Percentiles rank a stretch among this genome's conserved stretches.
Evolutionary conservation across 2,113 vertebrate genomes (phyloP).

Genomic region (Microcebus murinus): DNA sequence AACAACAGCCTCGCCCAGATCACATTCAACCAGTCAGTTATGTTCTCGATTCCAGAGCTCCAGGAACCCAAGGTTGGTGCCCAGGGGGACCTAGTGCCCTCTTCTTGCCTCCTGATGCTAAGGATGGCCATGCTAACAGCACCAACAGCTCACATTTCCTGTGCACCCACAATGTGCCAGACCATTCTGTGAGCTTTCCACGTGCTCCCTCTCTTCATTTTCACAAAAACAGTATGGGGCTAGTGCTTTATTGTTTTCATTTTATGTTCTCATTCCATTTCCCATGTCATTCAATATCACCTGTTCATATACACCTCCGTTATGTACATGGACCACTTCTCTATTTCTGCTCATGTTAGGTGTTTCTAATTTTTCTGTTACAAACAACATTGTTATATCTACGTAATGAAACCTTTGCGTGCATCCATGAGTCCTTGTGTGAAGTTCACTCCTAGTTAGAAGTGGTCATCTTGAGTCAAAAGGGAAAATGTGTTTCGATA

Average conservation of each 20-base stretch:
- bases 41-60: conserved; percentile 75
- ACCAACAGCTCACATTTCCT: not conserved
- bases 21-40: conserved; percentile 83
- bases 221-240: not conserved
- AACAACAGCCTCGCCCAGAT: conserved; percentile 88
- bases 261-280: not conserved
- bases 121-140: not conserved
- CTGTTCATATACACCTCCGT: not conserved
- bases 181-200: not conserved
- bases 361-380: not conserved
- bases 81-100: fast-evolving
- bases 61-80: conserved; percentile 87
- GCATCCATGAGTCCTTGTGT: not conserved
- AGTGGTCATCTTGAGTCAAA: not conserved
- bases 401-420: not conserved
- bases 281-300: not conserved
- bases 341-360: not conserved
- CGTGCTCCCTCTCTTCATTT: not conserved
- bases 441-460: not conserved
- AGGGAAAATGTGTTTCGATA: not conserved
- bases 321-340: not conserved
- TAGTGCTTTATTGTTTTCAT: not conserved
- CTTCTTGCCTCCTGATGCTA: not conserved
- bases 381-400: not conserved
- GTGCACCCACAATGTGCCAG: not conserved